Base-by-base conservation (phyloP, 1,140 invertebrate species). In the Aphidius ervi region DNA sequence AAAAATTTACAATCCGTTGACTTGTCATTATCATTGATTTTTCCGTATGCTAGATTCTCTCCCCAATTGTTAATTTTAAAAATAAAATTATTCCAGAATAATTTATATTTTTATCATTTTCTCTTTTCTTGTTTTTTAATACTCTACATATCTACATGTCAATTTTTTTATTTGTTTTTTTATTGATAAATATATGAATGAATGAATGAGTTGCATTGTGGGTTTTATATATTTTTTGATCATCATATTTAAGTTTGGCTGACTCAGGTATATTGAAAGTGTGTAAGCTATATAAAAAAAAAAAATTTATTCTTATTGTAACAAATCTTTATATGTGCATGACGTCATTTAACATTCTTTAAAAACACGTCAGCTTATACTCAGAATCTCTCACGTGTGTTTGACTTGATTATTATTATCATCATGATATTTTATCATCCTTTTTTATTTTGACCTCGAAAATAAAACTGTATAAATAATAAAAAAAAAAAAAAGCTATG, bases 271-370 rank as follows among this genome's bases (percentile, higher is more conserved):
- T 16, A 20, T 16, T 23, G 48, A 49, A 31, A 49, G 48, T 23
- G 7, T 23, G 7, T 6, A 31, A 20, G 48, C 9, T 20, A 50
- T 9, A 31, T 8, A 3, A 4, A 37, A 9, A 6, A 7, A 5
- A 40, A 16, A 40, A 42, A 42, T 7, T 6, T 31, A 31, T 31
- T 31, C 23, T 31, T 31, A 37, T 54, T 41, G 39, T 54, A 54
- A 54, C 52, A 40, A 54, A 54, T 54, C 52, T 54, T 54, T 54
- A 31, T 31, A 31, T 31, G 52, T 54, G 52, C 52, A n/a, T 54
- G 52, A 54, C 52, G 52, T 54, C 52, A 54, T 54, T 31, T 31
- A 31, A 40, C 52, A 54, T 54, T 54, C 52, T 40, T 54, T 54
- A 42, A 10, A 9, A 9, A 40, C 42, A n/a, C n/a, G 40, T 54